Conservation (phyloP, 1,140 invertebrate species). For the Thaumatotibia leucotreta region DNA sequence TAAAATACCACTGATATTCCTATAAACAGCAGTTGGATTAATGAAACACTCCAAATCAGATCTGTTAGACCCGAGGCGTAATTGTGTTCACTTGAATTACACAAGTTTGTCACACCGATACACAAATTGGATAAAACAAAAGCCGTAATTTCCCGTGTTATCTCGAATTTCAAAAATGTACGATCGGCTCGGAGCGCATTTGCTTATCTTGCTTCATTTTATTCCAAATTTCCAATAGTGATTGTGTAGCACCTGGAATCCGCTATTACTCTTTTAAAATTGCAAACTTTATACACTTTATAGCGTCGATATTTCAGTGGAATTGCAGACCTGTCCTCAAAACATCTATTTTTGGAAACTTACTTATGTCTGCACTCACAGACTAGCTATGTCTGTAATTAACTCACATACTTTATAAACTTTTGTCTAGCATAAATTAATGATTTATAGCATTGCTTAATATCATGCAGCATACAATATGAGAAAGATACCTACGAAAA, state of each 20-base stretch:
- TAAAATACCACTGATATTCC: too few relatives aligned
- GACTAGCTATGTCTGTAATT: too few relatives aligned
- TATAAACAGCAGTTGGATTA: too few relatives aligned
- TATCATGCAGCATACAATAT: too few relatives aligned
- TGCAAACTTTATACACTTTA: slow-evolving; percentile 50
- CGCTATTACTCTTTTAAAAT: slow-evolving; percentile 52
- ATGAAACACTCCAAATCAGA: background rate
- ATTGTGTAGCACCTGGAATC: slow-evolving; percentile 41
- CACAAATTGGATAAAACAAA: background rate
- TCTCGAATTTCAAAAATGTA: slow-evolving; percentile 1
- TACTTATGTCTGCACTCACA: too few relatives aligned
- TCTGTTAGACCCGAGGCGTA: background rate
- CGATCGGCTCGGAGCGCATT: slow-evolving; percentile 16
- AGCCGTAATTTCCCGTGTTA: background rate
- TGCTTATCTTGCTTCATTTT: slow-evolving; percentile 39
- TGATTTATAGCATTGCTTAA: too few relatives aligned
- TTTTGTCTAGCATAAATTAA: too few relatives aligned
- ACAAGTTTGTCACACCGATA: background rate
- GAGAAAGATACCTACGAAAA: too few relatives aligned
- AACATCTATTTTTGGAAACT: slow-evolving; percentile 32
- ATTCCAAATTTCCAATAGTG: slow-evolving; percentile 37
- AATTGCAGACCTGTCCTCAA: slow-evolving; percentile 35
- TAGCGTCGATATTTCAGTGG: slow-evolving; percentile 44
- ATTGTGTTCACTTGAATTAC: background rate
- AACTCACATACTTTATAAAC: too few relatives aligned